Base-by-base conservation (phyloP, 1,140 invertebrate species). In the Heterodera carotae region DNA sequence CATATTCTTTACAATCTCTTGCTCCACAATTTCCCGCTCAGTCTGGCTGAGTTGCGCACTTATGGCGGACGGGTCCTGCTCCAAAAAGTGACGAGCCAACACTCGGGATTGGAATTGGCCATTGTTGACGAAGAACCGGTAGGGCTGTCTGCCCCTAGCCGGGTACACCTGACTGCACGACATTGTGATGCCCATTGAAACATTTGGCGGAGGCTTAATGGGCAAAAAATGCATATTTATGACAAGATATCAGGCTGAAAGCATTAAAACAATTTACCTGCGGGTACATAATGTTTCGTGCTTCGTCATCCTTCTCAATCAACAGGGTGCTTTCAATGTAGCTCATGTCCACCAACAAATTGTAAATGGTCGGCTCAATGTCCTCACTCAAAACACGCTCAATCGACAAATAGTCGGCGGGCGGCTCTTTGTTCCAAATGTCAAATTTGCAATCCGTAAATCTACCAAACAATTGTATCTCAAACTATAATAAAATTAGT, bases 181-280 rank as follows among this genome's bases (percentile, higher is more conserved):
- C 25, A 78, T n/a, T 3, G 81, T 84, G 29, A 76, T 68, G 18
- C 79, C 81, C 64, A 69, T 79, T 0, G 4, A 10, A 15, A 59
- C 75, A 69, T 85, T 84, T 15, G 18, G 34, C n/a, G 84, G 84
- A n/a, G 79, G 77, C 84, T 83, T 69, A 72, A 83, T 59, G 36
- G 33, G 0, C 70, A 34, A 43, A 33, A 22, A 33, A 6, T 48
- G 22, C n/a, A 39, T 22, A 34, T 10, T 60, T 34, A 22, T n/a
- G 22, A 29, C 31, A 73, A 62, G 10, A 12, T n/a, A 2, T n/a
- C 2, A 67, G 25, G 8, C 15, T 56, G 25, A 43, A 70, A 29
- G 56, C 43, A 70, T 29, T 10, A 25, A 27, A 39, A 29, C 31
- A 29, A 1, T 27, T 34, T 15, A 85, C 83, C 29, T 67, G 59